Evolutionary conservation across 2,888 invertebrate genomes (phyloP), one percentile per base, ranked within the genome.

Genomic region (Rapana venosa): DNA sequence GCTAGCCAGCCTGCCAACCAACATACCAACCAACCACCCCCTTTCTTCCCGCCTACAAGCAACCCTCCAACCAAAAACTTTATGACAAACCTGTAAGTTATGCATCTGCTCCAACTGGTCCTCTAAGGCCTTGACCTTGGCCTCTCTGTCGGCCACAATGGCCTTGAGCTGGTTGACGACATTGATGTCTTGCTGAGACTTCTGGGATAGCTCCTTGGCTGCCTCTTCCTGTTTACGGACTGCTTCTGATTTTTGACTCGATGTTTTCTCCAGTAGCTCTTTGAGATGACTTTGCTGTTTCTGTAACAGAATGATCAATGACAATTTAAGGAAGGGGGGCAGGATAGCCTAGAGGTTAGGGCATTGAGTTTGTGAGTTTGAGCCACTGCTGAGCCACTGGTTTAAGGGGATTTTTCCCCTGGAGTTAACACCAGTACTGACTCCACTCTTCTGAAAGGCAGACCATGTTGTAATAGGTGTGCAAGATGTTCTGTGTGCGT

Each of bases 121-220:
- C 90, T 95, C 95, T 32, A 96, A 91, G 17, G 91, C 92, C 90
- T 94, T 93, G 15, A 96, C 94, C 91, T 94, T 94, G 35, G 92
- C 92, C 91, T 96, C 96, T 89, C 95, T 95, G 86, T 96, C 95
- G 2, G 94, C 92, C 8, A 96, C 94, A n/a, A 96, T 95, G 56
- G 91, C 88, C 90, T 95, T 95, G 26, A 96, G 94, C 91, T 96
- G 95, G 79, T 95, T 95, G 47, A 96, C 94, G 13, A 95, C 92
- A 88, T 95, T 95, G 84, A 90, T 92, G 84, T 96, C 96, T 83
- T 95, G 95, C 90, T 95, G 95, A 20, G 93, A 92, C 90, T 94
- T 94, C 86, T 93, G 92, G 6, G 93, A 90, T 90, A 95, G 90
- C 84, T 95, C 92, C 90, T 94, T 93, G 90, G 95, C 90, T 87